Percentiles rank a stretch among this genome's conserved stretches.
phyloP scores from a whole-genome alignment of 2,113 vertebrate genomes.

The Mellivora capensis region DNA sequence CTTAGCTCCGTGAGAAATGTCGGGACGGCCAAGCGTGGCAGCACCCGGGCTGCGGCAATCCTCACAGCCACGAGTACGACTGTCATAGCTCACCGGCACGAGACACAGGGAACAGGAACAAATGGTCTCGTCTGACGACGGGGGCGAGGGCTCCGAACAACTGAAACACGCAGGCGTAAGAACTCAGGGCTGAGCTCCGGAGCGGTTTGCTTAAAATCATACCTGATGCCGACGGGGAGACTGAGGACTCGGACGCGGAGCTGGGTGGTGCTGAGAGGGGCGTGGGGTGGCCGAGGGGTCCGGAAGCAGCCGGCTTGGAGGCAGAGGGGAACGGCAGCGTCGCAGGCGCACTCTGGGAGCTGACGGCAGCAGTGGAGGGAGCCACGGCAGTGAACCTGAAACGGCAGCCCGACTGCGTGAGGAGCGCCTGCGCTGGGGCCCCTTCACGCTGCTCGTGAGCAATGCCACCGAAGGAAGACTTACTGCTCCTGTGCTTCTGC shows the following conservation, averaged over 20 bases:
- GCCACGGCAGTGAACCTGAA: slow-evolving; percentile 86
- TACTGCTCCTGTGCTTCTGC: rapidly evolving
- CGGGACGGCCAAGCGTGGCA: background rate
- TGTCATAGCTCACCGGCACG: background rate
- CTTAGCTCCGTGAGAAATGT: background rate
- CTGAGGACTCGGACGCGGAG: slow-evolving; percentile 66
- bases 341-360: slow-evolving; percentile 35
- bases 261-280: slow-evolving; percentile 25
- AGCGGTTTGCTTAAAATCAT: background rate
- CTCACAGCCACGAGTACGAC: background rate
- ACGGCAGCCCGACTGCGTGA: background rate
- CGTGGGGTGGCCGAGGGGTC: slow-evolving; percentile 66
- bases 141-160: background rate
- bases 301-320: slow-evolving; percentile 79
- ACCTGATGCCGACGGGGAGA: slow-evolving; percentile 67
- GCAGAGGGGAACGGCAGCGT: slow-evolving; percentile 83
- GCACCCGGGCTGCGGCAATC: background rate
- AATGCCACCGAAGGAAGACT: background rate
- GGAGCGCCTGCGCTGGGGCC: background rate
- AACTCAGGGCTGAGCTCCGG: background rate
- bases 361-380: slow-evolving; percentile 66
- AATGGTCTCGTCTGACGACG: background rate
- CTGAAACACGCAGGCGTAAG: background rate
- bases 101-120: background rate
- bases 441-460: background rate